Base-by-base conservation (phyloP, 1,140 invertebrate genomes). In the Potamilus streckersoni region DNA sequence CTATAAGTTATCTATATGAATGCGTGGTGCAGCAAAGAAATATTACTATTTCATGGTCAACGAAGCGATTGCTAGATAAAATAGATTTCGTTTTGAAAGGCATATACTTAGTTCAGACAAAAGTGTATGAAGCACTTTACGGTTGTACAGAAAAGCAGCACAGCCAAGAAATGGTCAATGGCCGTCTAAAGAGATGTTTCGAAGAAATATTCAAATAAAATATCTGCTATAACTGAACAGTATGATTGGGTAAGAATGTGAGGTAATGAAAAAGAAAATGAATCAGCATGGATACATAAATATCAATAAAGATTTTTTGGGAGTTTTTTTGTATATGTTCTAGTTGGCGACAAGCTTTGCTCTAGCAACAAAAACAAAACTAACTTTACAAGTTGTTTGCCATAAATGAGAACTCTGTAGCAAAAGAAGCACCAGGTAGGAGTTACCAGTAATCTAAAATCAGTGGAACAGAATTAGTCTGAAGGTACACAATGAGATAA, bases 51-150 rank as follows among this genome's bases (percentile, higher is more conserved):
- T 65, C 64, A 38, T 81, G 76, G 74, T 72, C 81, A 85, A 85
- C 71, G 75, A 81, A 0, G 78, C 81, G 38, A 69, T 81, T 14
- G 79, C 80, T 57, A 55, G 81, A 56, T 64, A 78, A 20, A 83
- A 80, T 69, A 57, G 59, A 61, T 77, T 76, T 23, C n/a, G 27
- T 85, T 8, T 13, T 82, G 65, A 85, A 85, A 73, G 11, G 63
- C n/a, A 63, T 84, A 20, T 76, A 69, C 27, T 80, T 73, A 31
- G 78, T 71, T 16, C 73, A 82, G 31, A 49, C 75, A 2, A 68
- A 79, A 68, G 67, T 58, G 59, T 65, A 15, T 71, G 76, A 68
- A 2, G 70, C 65, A 15, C 80, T 74, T n/a, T 80, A 17, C 14
- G 61, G 20, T 38, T 64, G 19, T 78, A 77, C 61, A 31, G 76